Evolutionary conservation across 2,797 vertebrate genomes (phyloP).

Genomic region (Oryzias sinensis): DNA sequence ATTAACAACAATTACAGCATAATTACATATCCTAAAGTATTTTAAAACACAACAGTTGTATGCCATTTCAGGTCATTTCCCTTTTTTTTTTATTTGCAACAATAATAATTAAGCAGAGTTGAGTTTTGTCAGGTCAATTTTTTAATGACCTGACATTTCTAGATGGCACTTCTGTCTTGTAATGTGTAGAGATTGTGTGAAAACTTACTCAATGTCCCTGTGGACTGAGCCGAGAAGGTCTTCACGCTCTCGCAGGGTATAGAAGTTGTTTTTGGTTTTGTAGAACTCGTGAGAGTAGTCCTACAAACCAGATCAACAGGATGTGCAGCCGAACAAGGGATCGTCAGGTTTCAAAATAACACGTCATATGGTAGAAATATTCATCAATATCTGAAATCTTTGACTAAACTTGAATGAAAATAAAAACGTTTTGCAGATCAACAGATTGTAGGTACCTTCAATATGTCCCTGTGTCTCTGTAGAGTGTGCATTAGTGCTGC

Average conservation of each 20-base stretch:
- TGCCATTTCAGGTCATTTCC: too few relatives aligned
- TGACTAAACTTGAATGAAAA: not conserved
- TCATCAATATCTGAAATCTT: not conserved
- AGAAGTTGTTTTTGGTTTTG: slow-evolving; percentile 95
- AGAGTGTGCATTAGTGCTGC: slow-evolving; percentile 93
- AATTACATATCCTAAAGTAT: too few relatives aligned
- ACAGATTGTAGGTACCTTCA: slow-evolving; percentile 78
- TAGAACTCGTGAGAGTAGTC: slow-evolving; percentile 95
- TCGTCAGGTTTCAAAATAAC: not conserved
- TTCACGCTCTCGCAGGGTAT: slow-evolving; percentile 89
- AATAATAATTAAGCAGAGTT: not conserved
- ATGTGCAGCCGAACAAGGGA: not conserved
- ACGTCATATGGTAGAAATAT: not conserved
- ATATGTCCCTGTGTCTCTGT: slow-evolving; percentile 92
- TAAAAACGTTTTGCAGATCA: not conserved
- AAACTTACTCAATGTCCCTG: slow-evolving; percentile 94
- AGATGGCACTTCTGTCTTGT: not conserved
- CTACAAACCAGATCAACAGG: slow-evolving; percentile 61
- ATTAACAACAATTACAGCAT: too few relatives aligned
- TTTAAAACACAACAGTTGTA: too few relatives aligned
- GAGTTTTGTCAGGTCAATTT: not conserved
- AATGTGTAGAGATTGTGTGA: not conserved
- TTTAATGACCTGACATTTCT: not conserved
- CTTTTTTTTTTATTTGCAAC: too few relatives aligned
- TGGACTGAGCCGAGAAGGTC: slow-evolving; percentile 92